phyloP scores from a whole-genome alignment of 2,113 vertebrate genomes.

The Neodon shergylaensis region DNA sequence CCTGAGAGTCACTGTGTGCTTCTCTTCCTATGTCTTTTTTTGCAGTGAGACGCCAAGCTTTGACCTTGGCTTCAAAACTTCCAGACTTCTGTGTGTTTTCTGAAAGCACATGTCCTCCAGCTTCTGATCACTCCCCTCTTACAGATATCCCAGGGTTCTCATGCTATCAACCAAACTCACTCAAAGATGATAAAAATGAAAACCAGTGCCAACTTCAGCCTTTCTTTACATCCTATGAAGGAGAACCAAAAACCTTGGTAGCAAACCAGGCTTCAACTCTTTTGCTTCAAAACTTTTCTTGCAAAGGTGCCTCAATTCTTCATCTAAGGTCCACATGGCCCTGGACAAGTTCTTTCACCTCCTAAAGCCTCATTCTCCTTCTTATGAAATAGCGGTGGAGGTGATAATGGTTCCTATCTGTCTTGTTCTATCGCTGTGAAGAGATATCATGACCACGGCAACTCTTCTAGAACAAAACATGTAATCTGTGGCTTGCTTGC shows the following conservation, averaged over 20 bases:
- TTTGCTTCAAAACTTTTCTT: conserved; percentile 8
- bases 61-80: background rate
- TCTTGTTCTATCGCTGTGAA: background rate
- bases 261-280: background rate
- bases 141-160: background rate
- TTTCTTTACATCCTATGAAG: background rate
- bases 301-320: background rate
- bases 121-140: background rate
- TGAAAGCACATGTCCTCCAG: background rate
- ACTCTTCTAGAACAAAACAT: background rate
- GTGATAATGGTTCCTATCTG: background rate
- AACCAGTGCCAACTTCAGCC: no score
- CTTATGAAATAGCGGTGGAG: background rate
- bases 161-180: background rate
- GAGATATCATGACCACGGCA: background rate
- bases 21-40: background rate
- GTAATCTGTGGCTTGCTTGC: no score
- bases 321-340: no score
- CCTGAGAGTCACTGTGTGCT: accelerated
- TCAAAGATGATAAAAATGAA: background rate
- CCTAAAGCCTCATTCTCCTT: background rate
- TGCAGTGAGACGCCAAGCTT: background rate
- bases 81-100: background rate
- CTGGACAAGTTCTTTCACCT: background rate
- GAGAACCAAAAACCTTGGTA: background rate